Percentiles rank a stretch among this genome's conserved stretches.
Evolutionary conservation across 1,140 invertebrate genomes (phyloP).

Genomic region (Drosophila gunungcola): DNA sequence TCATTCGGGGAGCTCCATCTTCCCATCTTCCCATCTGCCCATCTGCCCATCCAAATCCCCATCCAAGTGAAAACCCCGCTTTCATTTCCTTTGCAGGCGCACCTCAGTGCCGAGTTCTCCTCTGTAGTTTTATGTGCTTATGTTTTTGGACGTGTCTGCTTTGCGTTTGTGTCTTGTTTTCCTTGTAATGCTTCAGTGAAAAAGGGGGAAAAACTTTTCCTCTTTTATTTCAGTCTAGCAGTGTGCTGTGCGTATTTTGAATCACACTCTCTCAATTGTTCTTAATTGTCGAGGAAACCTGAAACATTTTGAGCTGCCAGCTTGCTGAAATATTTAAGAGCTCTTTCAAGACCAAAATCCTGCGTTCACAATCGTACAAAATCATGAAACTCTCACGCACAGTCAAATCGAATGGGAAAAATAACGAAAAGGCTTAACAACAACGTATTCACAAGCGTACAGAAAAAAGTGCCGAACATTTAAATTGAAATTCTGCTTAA

Average conservation of each 20-base stretch:
- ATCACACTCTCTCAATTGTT: constrained; percentile 7
- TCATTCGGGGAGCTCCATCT: constrained; percentile 20
- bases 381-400: background rate
- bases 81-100: constrained; percentile 26
- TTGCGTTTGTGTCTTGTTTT: background rate
- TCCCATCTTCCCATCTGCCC: background rate
- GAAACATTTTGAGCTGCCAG: background rate
- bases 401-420: constrained; percentile 2
- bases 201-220: background rate
- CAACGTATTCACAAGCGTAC: constrained; percentile 1
- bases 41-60: background rate
- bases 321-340: constrained; percentile 6
- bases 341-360: background rate
- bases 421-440: constrained; percentile 16
- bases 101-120: background rate
- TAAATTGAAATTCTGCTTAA: constrained; percentile 61
- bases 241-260: constrained; percentile 20
- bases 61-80: background rate
- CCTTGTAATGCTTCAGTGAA: constrained; percentile 2
- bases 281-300: constrained; percentile 1
- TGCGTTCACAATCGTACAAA: background rate
- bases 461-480: constrained; percentile 33
- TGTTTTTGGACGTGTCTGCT: constrained; percentile 42
- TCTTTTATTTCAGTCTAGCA: background rate
- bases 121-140: constrained; percentile 22